phyloP scores from a whole-genome alignment of 2,797 vertebrate genomes.

The Scyliorhinus canicula region DNA sequence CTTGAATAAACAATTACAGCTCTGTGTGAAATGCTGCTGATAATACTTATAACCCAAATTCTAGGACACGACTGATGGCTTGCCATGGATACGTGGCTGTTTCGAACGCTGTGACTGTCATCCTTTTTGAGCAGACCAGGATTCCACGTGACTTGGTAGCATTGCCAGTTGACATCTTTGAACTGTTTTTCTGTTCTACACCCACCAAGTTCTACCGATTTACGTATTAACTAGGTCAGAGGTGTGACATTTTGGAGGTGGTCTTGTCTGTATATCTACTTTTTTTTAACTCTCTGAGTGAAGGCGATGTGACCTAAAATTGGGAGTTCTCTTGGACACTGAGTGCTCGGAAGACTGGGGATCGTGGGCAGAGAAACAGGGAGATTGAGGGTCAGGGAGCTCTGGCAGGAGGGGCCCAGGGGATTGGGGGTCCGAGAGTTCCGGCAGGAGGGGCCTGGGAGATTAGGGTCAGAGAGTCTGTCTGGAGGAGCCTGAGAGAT shows the following conservation, averaged over 20 bases:
- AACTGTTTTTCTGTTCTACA: conserved; percentile 66
- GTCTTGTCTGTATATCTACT: background rate
- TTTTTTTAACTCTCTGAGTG: background rate
- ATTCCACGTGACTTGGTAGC: conserved; percentile 54
- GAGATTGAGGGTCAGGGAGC: background rate
- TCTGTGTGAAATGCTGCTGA: conserved; percentile 66
- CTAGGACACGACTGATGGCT: conserved; percentile 66
- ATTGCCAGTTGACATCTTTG: conserved; percentile 47
- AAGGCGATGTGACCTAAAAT: background rate
- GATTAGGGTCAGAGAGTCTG: background rate
- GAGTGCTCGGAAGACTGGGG: background rate
- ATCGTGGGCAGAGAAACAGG: background rate
- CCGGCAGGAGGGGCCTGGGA: background rate
- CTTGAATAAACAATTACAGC: conserved; percentile 80
- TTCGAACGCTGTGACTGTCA: conserved; percentile 49
- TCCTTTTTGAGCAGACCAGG: conserved; percentile 53
- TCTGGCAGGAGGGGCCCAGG: background rate
- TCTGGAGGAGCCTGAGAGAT: background rate
- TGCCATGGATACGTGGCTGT: conserved; percentile 77
- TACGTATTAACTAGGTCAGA: background rate
- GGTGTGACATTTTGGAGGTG: background rate
- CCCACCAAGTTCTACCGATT: conserved; percentile 57
- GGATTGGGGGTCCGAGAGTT: no score
- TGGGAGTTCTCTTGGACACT: background rate
- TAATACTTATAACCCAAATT: conserved; percentile 75